Evolutionary conservation across 1,140 invertebrate species (phyloP), one percentile per base, ranked within the genome.

Genomic region (Trichogramma pretiosum): DNA sequence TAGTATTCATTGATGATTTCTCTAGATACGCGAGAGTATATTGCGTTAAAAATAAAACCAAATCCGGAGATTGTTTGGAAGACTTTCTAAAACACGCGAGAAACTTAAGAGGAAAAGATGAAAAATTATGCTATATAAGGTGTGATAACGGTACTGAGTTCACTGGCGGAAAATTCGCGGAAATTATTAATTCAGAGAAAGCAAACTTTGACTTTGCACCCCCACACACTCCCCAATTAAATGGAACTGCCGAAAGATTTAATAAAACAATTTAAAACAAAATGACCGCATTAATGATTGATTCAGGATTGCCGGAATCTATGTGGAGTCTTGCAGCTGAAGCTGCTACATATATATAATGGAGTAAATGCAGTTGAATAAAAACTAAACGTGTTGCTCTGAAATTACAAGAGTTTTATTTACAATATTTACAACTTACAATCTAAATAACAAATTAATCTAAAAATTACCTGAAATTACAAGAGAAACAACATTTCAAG

Each of bases 131-230:
- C n/a, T n/a, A n/a, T n/a, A n/a, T n/a, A n/a, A n/a, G n/a, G n/a
- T n/a, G n/a, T n/a, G 52, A 54, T 39, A 39, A 45, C 30, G 45
- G 34, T 14, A 41, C 48, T 16, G 49, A 48, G 22, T 51, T n/a
- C n/a, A n/a, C n/a, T n/a, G n/a, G n/a, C n/a, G n/a, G n/a, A n/a
- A n/a, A n/a, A n/a, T n/a, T n/a, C n/a, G n/a, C n/a, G n/a, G n/a
- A n/a, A n/a, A n/a, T n/a, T n/a, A n/a, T n/a, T n/a, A n/a, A n/a
- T n/a, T 46, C 35, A 33, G 38, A 5, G 46, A 46, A 18, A 41
- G 45, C 8, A 32, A 38, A 45, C 46, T 42, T 24, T 23, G 10
- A 51, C 10, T 44, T 48, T 11, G 9, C 50, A 24, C 40, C 45
- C 14, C 41, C 54, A n/a, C 36, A 55, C 21, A 55, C 53, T 5